Evolutionary conservation across 53 echinoderm and acorn worm species (phyloP), one percentile per base, ranked within the genome.

Genomic region (Zoroaster sp.): DNA sequence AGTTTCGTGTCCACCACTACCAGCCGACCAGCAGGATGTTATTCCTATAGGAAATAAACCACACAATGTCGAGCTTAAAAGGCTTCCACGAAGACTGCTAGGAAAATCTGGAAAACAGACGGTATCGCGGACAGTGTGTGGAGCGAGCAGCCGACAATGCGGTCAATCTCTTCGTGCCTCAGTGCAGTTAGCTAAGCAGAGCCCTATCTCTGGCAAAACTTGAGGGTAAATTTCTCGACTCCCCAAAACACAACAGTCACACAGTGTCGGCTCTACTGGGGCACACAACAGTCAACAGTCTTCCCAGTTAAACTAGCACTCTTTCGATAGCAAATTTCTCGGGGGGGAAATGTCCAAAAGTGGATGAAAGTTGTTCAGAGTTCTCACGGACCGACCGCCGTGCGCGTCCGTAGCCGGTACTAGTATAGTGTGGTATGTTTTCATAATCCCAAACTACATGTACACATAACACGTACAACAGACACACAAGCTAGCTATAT

Each of bases 21-120:
- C 49, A 76, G 51, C 45, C 46, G 76, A 76, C 76, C 44, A 46
- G 75, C 76, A 76, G 52, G 49, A 76, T 75, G 49, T 75, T 75
- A 46, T 47, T 15, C 32, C 52, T 76, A 5, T 15, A 31, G 1
- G 8, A 15, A 75, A 69, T 5, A 35, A 76, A 52, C 35, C 76
- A 76, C 76, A 47, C 34, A 28, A 68, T 68, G 44, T 32, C 32
- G 14, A 21, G n/a, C 40, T 40, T 41, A 23, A 53, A n/a, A 38
- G 8, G 25, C 6, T 25, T 9, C 45, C 21, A 40, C 11, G 45
- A 41, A 42, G 0, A 13, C 20, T 15, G 47, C 21, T 5, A 18
- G 76, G 8, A 31, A 35, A 41, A 76, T 45, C 73, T 31, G 76
- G 52, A 14, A 9, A 59, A 47, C 34, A 41, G 32, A 51, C 46